A percentile compares a stretch with the other conserved stretches of the same genome.
Evolutionary conservation across 2,797 vertebrate species (phyloP).

Genomic region (Molossus alvarezi): DNA sequence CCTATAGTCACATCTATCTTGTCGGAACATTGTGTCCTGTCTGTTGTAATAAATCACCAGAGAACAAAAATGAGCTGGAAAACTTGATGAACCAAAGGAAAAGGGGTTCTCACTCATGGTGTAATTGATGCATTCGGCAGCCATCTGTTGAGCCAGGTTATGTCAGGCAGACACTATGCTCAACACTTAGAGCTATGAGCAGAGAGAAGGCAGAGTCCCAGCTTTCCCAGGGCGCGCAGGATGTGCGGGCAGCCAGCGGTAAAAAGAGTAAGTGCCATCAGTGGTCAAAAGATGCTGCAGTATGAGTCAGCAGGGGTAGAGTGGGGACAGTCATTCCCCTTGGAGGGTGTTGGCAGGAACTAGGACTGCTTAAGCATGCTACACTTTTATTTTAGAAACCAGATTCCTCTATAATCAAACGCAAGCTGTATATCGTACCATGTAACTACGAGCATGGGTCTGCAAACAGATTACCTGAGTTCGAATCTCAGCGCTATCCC

Average conservation of each 20-base stretch:
- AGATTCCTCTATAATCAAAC: conserved; percentile 29
- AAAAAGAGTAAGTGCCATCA: background rate
- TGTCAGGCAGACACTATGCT: background rate
- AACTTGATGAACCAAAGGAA: background rate
- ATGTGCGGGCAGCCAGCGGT: background rate
- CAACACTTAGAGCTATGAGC: background rate
- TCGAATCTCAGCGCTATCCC: background rate
- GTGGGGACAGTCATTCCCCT: background rate
- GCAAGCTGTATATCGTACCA: background rate
- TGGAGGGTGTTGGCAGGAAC: background rate
- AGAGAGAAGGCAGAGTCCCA: background rate
- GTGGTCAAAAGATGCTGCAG: background rate
- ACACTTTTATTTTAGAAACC: background rate
- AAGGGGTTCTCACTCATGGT: background rate
- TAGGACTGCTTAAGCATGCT: background rate
- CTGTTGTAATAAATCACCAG: background rate
- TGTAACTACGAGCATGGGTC: background rate
- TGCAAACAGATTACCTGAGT: background rate
- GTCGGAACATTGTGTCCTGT: background rate
- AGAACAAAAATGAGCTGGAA: background rate
- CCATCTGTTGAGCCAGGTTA: background rate
- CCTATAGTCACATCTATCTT: background rate
- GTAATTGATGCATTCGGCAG: background rate
- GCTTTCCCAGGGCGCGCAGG: background rate
- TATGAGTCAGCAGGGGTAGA: background rate